phyloP scores from a whole-genome alignment of 2,888 invertebrate species.

The Agonopterix subpropinquella region DNA sequence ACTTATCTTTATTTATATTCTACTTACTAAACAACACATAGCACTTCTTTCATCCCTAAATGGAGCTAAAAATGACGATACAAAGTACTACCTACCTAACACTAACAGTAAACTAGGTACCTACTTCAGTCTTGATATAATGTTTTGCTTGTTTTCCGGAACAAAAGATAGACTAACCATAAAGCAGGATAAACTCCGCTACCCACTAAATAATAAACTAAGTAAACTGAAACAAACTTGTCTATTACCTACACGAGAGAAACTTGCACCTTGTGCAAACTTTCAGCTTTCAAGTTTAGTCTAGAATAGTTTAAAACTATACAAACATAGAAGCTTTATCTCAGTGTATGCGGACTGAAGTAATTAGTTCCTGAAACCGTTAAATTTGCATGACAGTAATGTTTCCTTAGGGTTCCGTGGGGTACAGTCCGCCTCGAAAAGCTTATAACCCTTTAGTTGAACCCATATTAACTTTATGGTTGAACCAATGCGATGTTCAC shows the following conservation, averaged over 20 bases:
- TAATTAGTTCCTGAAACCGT: constrained; percentile 58
- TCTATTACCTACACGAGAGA: constrained; percentile 42
- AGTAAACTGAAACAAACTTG: constrained; percentile 47
- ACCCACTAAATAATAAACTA: constrained; percentile 37
- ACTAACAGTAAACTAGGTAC: too few relatives aligned
- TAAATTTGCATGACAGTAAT: constrained; percentile 57
- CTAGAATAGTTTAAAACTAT: constrained; percentile 45
- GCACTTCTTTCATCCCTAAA: too few relatives aligned
- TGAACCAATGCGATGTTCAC: too few relatives aligned
- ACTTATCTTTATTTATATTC: too few relatives aligned
- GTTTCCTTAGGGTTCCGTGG: constrained; percentile 31
- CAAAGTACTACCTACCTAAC: too few relatives aligned
- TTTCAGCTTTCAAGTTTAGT: constrained; percentile 29
- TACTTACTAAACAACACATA: too few relatives aligned
- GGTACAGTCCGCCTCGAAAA: constrained; percentile 8
- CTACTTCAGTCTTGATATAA: neutral
- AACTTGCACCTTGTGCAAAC: constrained; percentile 55
- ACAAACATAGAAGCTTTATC: constrained; percentile 53
- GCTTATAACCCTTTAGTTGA: too few relatives aligned
- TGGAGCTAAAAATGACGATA: too few relatives aligned
- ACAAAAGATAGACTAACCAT: neutral
- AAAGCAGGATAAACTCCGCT: constrained; percentile 14
- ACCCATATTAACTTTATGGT: too few relatives aligned
- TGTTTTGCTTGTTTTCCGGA: neutral
- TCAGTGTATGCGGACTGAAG: constrained; percentile 37